A percentile compares a stretch with the other conserved stretches of the same genome.
These are phyloP conservation scores for Empidonax traillii DNA, from an alignment of 2,113 vertebrate species.

Conservation along the genomic window DNA sequence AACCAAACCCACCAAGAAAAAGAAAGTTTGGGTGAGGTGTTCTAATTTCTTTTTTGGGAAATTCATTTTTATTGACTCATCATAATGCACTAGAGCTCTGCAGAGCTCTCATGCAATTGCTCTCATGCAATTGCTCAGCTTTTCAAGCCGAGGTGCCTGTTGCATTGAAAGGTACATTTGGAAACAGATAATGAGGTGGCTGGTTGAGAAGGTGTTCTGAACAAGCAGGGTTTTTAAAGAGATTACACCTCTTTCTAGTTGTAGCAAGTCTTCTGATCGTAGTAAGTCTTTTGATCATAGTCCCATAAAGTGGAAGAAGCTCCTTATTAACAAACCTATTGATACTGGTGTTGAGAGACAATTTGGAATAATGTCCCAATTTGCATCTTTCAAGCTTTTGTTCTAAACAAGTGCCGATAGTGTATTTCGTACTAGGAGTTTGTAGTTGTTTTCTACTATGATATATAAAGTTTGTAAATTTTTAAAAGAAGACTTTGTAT, in stretches of 20 bases:
- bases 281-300: background rate
- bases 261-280: background rate
- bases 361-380: background rate
- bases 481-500: background rate
- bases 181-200: background rate
- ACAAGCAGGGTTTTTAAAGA: background rate
- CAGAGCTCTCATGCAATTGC: background rate
- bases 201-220: background rate
- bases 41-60: background rate
- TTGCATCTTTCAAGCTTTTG: background rate
- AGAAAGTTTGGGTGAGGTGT: conserved; percentile 92
- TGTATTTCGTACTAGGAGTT: background rate
- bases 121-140: background rate
- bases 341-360: background rate
- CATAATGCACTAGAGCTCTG: fast-evolving
- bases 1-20: conserved; percentile 96
- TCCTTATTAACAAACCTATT: background rate
- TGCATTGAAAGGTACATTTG: background rate
- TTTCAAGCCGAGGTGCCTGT: background rate
- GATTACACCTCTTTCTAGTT: background rate
- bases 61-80: background rate
- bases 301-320: background rate
- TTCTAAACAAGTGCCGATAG: background rate
- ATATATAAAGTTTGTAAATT: background rate
- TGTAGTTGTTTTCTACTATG: background rate